Evolutionary conservation across 2,797 vertebrate genomes (phyloP).

Genomic region (Setipinna tenuifilis): DNA sequence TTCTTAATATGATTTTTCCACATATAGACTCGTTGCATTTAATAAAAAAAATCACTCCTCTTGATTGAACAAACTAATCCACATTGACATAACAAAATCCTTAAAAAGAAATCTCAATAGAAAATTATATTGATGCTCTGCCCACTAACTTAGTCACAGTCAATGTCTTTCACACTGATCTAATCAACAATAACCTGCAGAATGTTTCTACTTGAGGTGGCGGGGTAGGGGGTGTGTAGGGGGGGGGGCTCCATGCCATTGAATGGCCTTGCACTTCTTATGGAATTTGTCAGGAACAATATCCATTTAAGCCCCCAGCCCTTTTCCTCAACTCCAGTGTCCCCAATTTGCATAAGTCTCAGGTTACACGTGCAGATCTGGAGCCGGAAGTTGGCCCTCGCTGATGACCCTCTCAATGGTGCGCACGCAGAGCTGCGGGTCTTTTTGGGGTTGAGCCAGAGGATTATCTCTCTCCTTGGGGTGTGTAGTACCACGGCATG

Average conservation of each 20-base stretch:
- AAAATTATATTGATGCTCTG: too few relatives aligned
- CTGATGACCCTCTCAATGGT: constrained; percentile 7
- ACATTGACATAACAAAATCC: not conserved
- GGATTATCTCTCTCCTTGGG: constrained; percentile 42
- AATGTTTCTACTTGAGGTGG: not conserved
- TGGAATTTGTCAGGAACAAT: constrained; percentile 16
- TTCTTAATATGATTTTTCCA: constrained; percentile 10
- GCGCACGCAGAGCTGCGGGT: constrained; percentile 31
- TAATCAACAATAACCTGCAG: constrained; percentile 23
- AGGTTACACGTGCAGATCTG: not conserved
- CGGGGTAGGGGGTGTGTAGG: not conserved
- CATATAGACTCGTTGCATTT: not conserved
- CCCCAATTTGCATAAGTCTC: constrained; percentile 16
- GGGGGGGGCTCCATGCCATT: not conserved
- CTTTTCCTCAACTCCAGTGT: constrained; percentile 12
- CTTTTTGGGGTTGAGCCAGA: constrained; percentile 49
- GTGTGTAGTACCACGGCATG: constrained; percentile 35
- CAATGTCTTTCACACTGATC: not conserved
- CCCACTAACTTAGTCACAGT: too few relatives aligned
- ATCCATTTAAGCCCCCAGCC: not conserved
- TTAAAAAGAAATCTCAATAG: not conserved
- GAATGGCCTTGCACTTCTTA: not conserved
- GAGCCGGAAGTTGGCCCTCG: constrained; percentile 21
- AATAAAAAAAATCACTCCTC: not conserved
- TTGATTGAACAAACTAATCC: not conserved